Conservation (phyloP, 2,888 invertebrate genomes). For the Zygogramma bicolorata region DNA sequence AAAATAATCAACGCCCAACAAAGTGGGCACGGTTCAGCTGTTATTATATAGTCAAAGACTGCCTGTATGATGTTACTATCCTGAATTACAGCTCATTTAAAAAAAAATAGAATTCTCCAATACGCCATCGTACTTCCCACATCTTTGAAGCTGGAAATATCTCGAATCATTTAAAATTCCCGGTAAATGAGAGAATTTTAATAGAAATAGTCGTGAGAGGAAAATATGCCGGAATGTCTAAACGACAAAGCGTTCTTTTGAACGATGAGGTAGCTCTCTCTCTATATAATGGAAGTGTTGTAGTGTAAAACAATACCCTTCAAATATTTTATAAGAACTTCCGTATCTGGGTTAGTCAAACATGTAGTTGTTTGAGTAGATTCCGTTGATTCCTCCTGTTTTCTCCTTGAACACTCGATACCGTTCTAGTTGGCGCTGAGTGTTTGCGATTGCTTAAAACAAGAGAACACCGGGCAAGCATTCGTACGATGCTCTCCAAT, state of each 20-base stretch:
- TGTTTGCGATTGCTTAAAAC: not conserved
- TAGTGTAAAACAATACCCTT: not conserved
- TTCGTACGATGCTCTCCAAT: not conserved
- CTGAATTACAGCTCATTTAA: no score
- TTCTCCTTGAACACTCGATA: constrained; percentile 3
- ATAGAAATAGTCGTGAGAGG: not conserved
- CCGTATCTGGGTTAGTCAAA: not conserved
- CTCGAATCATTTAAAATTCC: not conserved
- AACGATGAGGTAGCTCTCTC: not conserved
- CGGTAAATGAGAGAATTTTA: not conserved
- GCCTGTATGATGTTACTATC: no score
- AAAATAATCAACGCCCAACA: no score
- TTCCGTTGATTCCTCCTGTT: not conserved
- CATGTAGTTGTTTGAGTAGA: not conserved
- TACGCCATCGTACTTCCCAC: no score
- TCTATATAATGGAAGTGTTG: not conserved
- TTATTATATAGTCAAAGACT: no score
- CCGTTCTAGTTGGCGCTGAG: not conserved
- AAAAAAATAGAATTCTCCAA: no score
- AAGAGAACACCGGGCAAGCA: not conserved
- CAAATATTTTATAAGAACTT: not conserved
- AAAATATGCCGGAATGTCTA: not conserved
- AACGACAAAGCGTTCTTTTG: not conserved
- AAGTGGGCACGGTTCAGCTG: no score
- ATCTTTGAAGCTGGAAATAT: not conserved